phyloP scores from a whole-genome alignment of 2,888 invertebrate species.

The Eumacrocentrus americanus region DNA sequence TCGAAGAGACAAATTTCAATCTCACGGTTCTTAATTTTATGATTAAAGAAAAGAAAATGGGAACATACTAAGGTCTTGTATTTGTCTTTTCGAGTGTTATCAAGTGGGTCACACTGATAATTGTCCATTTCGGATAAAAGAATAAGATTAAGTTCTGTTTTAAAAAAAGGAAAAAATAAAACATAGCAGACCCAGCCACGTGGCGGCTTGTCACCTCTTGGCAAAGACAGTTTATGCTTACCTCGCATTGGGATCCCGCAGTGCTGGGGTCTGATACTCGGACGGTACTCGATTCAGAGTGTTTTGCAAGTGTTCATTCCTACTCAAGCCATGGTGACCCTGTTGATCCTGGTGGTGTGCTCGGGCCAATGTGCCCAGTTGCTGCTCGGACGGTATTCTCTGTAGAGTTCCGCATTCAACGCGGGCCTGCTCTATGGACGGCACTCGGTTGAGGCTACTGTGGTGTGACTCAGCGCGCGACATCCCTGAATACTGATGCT shows the following conservation, averaged over 20 bases:
- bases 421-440: conserved; percentile 46
- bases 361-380: conserved; percentile 30
- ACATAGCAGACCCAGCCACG: not conserved
- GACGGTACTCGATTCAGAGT: conserved; percentile 51
- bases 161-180: too few relatives aligned
- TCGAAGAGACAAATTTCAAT: too few relatives aligned
- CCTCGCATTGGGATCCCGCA: conserved; percentile 57
- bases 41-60: not conserved
- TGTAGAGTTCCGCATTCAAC: conserved; percentile 41
- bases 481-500: conserved; percentile 53
- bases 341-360: conserved; percentile 36
- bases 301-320: conserved; percentile 45
- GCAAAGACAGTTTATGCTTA: conserved; percentile 59
- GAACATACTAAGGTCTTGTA: not conserved
- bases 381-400: conserved; percentile 60
- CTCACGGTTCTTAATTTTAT: too few relatives aligned
- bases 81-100: not conserved
- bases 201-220: not conserved
- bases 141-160: too few relatives aligned
- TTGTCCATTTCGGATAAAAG: too few relatives aligned
- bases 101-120: not conserved
- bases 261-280: conserved; percentile 57
- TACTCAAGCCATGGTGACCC: conserved; percentile 43
- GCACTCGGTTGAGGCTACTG: conserved; percentile 49
- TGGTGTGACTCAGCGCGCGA: conserved; percentile 47